A percentile compares a stretch with the other conserved stretches of the same genome.
These are phyloP conservation scores for Hydrozoanthus gracilis DNA, from an alignment of 92 coral and sea anemone species.

Conservation along the genomic window DNA sequence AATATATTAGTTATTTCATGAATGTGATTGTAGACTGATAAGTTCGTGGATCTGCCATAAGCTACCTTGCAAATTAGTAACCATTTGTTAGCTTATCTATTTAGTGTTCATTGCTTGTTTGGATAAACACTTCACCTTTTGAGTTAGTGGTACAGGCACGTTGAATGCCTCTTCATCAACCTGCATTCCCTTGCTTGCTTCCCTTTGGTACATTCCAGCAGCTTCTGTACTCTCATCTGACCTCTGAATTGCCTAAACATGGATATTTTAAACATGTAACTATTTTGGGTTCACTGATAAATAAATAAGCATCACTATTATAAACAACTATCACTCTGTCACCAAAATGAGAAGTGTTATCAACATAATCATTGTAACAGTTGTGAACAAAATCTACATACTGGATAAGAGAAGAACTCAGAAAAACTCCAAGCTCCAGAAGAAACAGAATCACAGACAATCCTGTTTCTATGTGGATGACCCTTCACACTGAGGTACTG, in stretches of 20 bases:
- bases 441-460: too few relatives aligned
- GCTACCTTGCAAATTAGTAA: too few relatives aligned
- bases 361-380: not conserved
- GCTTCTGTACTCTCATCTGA: constrained; percentile 53
- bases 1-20: too few relatives aligned
- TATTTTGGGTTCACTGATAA: not conserved
- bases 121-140: constrained; percentile 64
- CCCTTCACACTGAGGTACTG: too few relatives aligned
- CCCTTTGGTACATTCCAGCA: constrained; percentile 77
- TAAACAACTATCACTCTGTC: not conserved
- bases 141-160: constrained; percentile 90
- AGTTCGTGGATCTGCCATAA: too few relatives aligned
- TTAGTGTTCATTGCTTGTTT: too few relatives aligned
- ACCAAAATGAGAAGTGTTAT: not conserved
- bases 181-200: constrained; percentile 90
- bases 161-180: constrained; percentile 97
- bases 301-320: not conserved
- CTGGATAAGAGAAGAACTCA: too few relatives aligned
- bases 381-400: not conserved
- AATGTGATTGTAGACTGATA: too few relatives aligned
- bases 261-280: not conserved
- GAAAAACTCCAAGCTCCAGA: too few relatives aligned
- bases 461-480: too few relatives aligned
- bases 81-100: too few relatives aligned
- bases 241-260: constrained; percentile 33